Percentiles rank a stretch among this genome's conserved stretches.
phyloP scores from a whole-genome alignment of 2,888 invertebrate species.

The Clivina fossor region DNA sequence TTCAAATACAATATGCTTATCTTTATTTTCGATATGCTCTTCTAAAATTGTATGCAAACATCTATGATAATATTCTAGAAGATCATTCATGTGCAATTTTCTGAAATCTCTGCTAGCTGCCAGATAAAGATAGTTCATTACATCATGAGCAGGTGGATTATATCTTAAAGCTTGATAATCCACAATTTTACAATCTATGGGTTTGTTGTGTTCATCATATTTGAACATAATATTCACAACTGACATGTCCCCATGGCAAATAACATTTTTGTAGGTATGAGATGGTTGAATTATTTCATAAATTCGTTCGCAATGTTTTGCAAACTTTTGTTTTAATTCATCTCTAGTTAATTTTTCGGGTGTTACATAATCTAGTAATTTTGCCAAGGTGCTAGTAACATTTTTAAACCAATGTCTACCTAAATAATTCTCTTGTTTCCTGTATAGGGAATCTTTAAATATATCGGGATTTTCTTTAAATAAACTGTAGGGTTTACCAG shows the following conservation, averaged over 20 bases:
- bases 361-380: constrained; percentile 25
- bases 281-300: constrained; percentile 49
- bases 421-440: constrained; percentile 42
- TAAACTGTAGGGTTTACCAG: constrained; percentile 39
- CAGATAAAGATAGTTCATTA: constrained; percentile 50
- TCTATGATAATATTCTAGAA: constrained; percentile 38
- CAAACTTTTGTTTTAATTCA: constrained; percentile 28
- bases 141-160: constrained; percentile 65
- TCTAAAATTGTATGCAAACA: constrained; percentile 31
- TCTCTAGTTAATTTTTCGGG: constrained; percentile 5
- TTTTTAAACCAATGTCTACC: constrained; percentile 42
- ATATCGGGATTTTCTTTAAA: constrained; percentile 44
- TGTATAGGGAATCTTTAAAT: constrained; percentile 51
- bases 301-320: constrained; percentile 19
- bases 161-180: constrained; percentile 53
- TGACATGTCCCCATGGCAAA: constrained; percentile 49
- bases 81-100: constrained; percentile 36
- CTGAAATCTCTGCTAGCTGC: constrained; percentile 39
- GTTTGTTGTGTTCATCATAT: constrained; percentile 37
- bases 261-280: constrained; percentile 49
- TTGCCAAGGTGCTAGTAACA: constrained; percentile 20
- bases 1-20: constrained; percentile 27
- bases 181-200: constrained; percentile 44
- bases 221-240: constrained; percentile 46
- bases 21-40: constrained; percentile 32